Conservation (phyloP, 1,140 invertebrate species). For the Homalodisca vitripennis region DNA sequence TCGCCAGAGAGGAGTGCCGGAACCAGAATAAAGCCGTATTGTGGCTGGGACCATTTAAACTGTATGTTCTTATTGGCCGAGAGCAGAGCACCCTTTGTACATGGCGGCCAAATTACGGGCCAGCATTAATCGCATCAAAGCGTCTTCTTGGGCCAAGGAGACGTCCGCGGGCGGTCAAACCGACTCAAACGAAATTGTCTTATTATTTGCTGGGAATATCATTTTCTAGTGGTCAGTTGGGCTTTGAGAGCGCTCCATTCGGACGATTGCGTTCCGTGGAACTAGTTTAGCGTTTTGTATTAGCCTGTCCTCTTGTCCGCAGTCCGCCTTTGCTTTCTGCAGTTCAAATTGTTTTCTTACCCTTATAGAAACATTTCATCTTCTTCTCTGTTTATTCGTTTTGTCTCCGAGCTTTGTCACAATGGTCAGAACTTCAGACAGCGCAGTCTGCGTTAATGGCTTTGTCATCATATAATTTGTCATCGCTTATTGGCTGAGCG, state of each 20-base stretch:
- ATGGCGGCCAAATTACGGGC: too few species aligned
- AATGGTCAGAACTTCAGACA: too few species aligned
- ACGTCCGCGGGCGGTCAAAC: background rate
- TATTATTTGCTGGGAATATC: constrained; percentile 23
- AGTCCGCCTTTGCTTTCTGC: background rate
- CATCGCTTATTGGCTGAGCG: too few species aligned
- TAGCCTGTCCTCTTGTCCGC: background rate
- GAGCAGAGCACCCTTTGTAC: background rate
- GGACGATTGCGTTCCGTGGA: constrained; percentile 1
- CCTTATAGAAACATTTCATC: constrained; percentile 19
- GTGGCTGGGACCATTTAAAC: background rate
- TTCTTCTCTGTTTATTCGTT: background rate
- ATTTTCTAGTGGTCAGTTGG: background rate
- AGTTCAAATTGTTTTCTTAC: constrained; percentile 20
- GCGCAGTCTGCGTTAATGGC: too few species aligned
- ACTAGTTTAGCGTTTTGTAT: constrained; percentile 17
- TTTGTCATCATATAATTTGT: too few species aligned
- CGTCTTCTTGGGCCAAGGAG: background rate
- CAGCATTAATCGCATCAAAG: constrained; percentile 20
- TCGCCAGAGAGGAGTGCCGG: too few species aligned
- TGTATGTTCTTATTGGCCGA: constrained; percentile 15
- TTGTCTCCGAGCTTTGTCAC: too few species aligned
- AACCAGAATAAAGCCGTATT: background rate
- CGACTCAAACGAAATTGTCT: constrained; percentile 19
- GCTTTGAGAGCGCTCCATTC: background rate